phyloP scores from a whole-genome alignment of 2,888 invertebrate genomes.

The Cremastinae sp. region DNA sequence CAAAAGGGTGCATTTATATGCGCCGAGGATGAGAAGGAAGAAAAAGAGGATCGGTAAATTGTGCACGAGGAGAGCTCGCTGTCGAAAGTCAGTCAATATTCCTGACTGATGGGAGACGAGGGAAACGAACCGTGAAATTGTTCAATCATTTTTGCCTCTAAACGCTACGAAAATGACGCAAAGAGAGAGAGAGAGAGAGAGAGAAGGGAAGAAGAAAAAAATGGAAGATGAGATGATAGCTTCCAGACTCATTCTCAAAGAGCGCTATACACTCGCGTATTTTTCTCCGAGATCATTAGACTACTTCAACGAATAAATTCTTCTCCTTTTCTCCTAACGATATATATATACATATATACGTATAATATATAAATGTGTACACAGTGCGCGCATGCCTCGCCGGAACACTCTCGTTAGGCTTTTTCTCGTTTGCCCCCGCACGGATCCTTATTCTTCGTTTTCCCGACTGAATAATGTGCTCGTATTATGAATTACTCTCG shows the following conservation, averaged over 20 bases:
- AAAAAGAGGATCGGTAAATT: background rate
- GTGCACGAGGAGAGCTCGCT: background rate
- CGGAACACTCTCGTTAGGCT: too few relatives aligned
- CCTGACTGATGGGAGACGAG: constrained; percentile 16
- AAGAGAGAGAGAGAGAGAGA: too few relatives aligned
- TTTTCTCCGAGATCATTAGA: constrained; percentile 36
- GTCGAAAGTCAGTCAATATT: constrained; percentile 11
- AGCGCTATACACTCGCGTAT: constrained; percentile 6
- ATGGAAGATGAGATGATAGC: background rate
- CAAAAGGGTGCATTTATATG: too few relatives aligned
- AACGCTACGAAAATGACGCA: background rate
- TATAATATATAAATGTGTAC: too few relatives aligned
- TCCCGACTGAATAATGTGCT: too few relatives aligned
- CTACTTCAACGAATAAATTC: constrained; percentile 26
- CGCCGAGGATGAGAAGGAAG: too few relatives aligned
- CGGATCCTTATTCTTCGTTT: too few relatives aligned
- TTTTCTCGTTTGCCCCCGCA: too few relatives aligned
- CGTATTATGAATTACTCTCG: too few relatives aligned
- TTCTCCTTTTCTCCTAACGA: constrained; percentile 22
- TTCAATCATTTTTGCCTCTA: constrained; percentile 29
- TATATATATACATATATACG: constrained; percentile 24
- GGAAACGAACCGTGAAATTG: constrained; percentile 53
- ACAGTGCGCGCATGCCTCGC: too few relatives aligned
- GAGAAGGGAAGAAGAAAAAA: constrained; percentile 15
- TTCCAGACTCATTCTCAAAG: background rate